A percentile compares a stretch with the other conserved stretches of the same genome.
Conservation (phyloP, 2,888 invertebrate species). For the Acanthosepion lycidas region DNA sequence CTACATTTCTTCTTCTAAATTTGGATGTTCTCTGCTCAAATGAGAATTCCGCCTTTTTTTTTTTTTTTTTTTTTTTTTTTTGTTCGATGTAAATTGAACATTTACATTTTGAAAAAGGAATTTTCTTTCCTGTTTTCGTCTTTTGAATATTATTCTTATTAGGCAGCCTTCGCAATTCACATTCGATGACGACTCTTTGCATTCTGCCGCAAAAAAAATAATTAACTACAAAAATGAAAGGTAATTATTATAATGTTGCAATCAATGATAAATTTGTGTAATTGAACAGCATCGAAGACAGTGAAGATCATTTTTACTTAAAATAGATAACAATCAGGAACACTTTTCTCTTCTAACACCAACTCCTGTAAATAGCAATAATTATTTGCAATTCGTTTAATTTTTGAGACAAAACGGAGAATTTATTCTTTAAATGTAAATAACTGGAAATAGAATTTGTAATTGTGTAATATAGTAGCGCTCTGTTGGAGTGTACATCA, state of each 20-base stretch:
- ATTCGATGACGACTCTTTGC: background rate
- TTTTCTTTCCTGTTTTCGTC: conserved; percentile 9
- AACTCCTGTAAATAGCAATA: conserved; percentile 33
- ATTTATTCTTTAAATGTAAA: conserved; percentile 6
- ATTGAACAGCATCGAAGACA: background rate
- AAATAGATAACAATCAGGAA: background rate
- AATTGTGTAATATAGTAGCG: background rate
- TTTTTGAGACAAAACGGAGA: conserved; percentile 6
- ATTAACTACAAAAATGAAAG: conserved; percentile 33
- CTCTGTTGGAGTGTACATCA: background rate
- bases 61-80: background rate
- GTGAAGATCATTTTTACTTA: conserved; percentile 1
- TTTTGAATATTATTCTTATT: background rate
- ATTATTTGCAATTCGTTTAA: background rate
- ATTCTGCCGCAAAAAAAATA: background rate
- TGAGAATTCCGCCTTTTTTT: background rate
- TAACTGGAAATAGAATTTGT: background rate
- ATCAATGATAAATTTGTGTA: conserved; percentile 33
- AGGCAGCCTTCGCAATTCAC: background rate
- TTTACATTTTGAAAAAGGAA: background rate
- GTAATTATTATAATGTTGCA: conserved; percentile 10
- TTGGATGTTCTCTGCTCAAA: background rate
- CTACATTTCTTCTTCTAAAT: background rate
- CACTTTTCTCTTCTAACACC: background rate
- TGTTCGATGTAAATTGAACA: conserved; percentile 5